phyloP scores from a whole-genome alignment of 2,797 vertebrate species.

The Characodon lateralis region DNA sequence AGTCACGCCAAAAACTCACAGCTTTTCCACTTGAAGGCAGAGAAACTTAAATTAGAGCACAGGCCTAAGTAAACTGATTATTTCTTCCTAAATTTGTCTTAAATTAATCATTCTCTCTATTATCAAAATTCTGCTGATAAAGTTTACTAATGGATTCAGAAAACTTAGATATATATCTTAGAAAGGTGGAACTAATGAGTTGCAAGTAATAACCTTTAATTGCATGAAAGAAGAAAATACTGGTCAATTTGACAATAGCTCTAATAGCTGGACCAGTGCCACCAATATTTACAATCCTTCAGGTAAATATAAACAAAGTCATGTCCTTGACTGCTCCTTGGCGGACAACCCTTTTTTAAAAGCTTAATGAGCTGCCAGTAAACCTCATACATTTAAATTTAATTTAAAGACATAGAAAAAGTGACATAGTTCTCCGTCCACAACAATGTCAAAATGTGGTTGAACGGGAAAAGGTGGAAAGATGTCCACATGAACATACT shows the following conservation, averaged over 20 bases:
- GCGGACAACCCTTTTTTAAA: neutral
- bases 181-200: neutral
- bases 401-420: neutral
- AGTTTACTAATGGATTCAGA: neutral
- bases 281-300: neutral
- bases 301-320: neutral
- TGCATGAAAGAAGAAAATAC: neutral
- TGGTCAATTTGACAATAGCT: neutral
- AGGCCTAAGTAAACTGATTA: slow-evolving; percentile 3
- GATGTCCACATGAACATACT: neutral
- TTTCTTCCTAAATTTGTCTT: neutral
- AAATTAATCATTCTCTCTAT: neutral
- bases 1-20: slow-evolving; percentile 45
- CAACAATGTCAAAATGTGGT: neutral
- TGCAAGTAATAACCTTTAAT: neutral
- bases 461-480: neutral
- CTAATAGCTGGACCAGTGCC: neutral
- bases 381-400: neutral
- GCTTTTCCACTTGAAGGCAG: slow-evolving; percentile 36
- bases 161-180: neutral
- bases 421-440: neutral
- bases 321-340: neutral
- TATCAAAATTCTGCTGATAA: neutral
- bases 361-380: neutral
- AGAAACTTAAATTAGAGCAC: slow-evolving; percentile 6